phyloP scores from a whole-genome alignment of 2,888 invertebrate species.

The Tenthredo distinguenda region DNA sequence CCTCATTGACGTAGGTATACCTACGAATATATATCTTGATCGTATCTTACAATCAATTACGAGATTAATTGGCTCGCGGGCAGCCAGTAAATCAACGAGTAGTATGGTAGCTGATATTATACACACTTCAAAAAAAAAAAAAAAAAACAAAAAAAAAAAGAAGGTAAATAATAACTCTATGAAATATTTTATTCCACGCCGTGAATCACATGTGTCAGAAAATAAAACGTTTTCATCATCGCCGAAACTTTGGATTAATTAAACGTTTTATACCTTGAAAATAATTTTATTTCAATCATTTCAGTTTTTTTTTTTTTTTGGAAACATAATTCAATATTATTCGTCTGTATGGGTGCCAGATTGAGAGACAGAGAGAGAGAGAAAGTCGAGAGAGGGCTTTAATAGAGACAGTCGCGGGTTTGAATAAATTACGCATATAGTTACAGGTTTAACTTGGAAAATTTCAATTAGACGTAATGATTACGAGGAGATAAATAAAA shows the following conservation, averaged over 20 bases:
- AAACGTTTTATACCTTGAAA: no score
- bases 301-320: no score
- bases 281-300: no score
- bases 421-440: background rate
- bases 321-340: no score
- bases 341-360: no score
- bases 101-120: conserved; percentile 10
- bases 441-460: background rate
- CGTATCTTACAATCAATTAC: conserved; percentile 37
- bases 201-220: no score
- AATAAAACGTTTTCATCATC: no score
- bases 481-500: background rate
- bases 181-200: no score
- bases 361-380: background rate
- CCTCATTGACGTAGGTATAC: background rate
- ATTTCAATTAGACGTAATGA: conserved; percentile 32
- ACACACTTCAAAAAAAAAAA: background rate
- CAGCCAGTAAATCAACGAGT: conserved; percentile 31
- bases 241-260: no score
- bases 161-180: no score
- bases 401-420: background rate
- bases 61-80: conserved; percentile 38
- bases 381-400: background rate
- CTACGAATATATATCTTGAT: conserved; percentile 13
- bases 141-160: background rate